A percentile compares a stretch with the other conserved stretches of the same genome.
These are phyloP conservation scores for Drosophila falleni DNA, from an alignment of 2,888 invertebrate genomes.

Conservation along the genomic window DNA sequence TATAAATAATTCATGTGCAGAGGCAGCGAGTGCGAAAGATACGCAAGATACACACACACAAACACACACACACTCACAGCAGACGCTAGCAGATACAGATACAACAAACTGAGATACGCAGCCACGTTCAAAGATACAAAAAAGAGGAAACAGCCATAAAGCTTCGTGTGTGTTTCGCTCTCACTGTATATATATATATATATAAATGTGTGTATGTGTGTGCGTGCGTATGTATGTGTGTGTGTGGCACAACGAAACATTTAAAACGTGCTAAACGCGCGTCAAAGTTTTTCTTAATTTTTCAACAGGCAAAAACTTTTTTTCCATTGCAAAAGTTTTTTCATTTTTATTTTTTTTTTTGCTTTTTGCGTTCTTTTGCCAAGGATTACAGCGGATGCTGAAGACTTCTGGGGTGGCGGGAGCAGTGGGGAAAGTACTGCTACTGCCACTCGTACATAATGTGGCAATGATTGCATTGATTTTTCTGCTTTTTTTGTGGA, in stretches of 20 bases:
- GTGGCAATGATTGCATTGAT: constrained; percentile 80
- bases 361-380: constrained; percentile 28
- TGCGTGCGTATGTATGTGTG: constrained; percentile 27
- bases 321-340: constrained; percentile 51
- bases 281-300: constrained; percentile 81
- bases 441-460: constrained; percentile 66
- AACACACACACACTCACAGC: constrained; percentile 31
- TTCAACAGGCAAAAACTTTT: constrained; percentile 69
- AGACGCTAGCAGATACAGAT: constrained; percentile 36
- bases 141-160: constrained; percentile 65
- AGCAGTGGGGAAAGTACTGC: background rate
- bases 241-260: constrained; percentile 66
- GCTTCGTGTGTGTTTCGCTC: constrained; percentile 50
- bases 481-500: constrained; percentile 59
- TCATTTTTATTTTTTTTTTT: constrained; percentile 16
- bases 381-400: constrained; percentile 55
- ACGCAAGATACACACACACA: constrained; percentile 69
- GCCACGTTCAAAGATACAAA: constrained; percentile 73
- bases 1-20: constrained; percentile 85
- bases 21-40: constrained; percentile 76
- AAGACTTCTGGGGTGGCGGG: background rate
- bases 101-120: constrained; percentile 60
- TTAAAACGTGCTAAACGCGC: constrained; percentile 82
- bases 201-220: constrained; percentile 7
- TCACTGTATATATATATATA: constrained; percentile 6